These are phyloP conservation scores for Thecocarcelia acutangulata DNA, from an alignment of 2,888 invertebrate species.

Conservation along the genomic window DNA sequence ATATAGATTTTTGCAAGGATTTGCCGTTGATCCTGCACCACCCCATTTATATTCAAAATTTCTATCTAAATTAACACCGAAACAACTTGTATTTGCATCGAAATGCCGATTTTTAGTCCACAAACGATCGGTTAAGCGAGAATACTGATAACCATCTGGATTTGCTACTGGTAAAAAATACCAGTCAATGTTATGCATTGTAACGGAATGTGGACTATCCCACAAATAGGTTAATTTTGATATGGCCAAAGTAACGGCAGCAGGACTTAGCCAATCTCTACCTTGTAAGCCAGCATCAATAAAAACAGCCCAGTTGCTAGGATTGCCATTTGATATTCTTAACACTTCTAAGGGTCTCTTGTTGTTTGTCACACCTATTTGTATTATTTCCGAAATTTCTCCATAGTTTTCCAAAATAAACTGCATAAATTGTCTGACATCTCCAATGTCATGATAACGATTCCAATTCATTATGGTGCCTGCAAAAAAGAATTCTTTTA, in stretches of 20 bases:
- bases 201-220: conserved; percentile 83
- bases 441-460: conserved; percentile 86
- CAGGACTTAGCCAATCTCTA: conserved; percentile 93
- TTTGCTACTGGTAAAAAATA: conserved; percentile 89
- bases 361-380: conserved; percentile 88
- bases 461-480: conserved; percentile 86
- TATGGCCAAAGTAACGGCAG: conserved; percentile 89
- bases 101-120: conserved; percentile 90
- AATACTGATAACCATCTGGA: conserved; percentile 93
- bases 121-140: conserved; percentile 89
- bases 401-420: conserved; percentile 87
- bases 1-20: conserved; percentile 91
- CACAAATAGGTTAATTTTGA: conserved; percentile 87
- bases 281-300: conserved; percentile 90
- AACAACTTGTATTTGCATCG: conserved; percentile 83
- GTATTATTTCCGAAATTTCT: conserved; percentile 86
- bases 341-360: conserved; percentile 87
- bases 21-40: conserved; percentile 88
- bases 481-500: neutral
- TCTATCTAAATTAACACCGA: conserved; percentile 91
- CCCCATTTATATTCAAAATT: conserved; percentile 95
- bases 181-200: conserved; percentile 91
- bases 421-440: conserved; percentile 87
- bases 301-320: conserved; percentile 85
- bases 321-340: conserved; percentile 86